Percentiles rank a stretch among this genome's conserved stretches.
These are phyloP conservation scores for Calonectris borealis DNA, from an alignment of 2,113 vertebrate species.

Conservation along the genomic window DNA sequence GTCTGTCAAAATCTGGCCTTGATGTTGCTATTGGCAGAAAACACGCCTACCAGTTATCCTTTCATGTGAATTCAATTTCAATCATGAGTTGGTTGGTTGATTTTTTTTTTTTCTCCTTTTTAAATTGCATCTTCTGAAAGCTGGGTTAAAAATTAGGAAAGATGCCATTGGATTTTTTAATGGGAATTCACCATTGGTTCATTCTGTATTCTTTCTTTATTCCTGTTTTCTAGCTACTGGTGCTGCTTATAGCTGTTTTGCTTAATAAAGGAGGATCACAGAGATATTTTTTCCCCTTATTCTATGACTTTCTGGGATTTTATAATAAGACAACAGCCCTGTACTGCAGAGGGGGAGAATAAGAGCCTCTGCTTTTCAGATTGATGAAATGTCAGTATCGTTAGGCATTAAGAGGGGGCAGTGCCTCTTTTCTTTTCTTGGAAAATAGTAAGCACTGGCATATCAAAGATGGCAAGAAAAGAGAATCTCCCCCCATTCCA, in stretches of 20 bases:
- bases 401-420: not conserved
- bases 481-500: not conserved
- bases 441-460: not conserved
- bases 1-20: not conserved
- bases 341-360: not conserved
- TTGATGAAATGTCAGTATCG: not conserved
- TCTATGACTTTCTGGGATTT: not conserved
- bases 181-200: constrained; percentile 50
- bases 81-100: not conserved
- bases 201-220: not conserved
- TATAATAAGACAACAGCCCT: not conserved
- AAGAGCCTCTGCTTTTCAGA: not conserved
- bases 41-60: not conserved
- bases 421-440: not conserved
- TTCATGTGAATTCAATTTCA: not conserved
- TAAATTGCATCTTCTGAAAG: not conserved
- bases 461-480: not conserved
- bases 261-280: not conserved
- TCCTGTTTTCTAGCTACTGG: not conserved
- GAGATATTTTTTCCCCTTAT: not conserved
- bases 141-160: not conserved
- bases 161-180: not conserved
- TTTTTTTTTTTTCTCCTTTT: not conserved
- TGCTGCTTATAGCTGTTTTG: not conserved
- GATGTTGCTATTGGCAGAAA: not conserved